Base-by-base conservation (phyloP, 1,140 invertebrate genomes). In the Himalopsyche phryganea region DNA sequence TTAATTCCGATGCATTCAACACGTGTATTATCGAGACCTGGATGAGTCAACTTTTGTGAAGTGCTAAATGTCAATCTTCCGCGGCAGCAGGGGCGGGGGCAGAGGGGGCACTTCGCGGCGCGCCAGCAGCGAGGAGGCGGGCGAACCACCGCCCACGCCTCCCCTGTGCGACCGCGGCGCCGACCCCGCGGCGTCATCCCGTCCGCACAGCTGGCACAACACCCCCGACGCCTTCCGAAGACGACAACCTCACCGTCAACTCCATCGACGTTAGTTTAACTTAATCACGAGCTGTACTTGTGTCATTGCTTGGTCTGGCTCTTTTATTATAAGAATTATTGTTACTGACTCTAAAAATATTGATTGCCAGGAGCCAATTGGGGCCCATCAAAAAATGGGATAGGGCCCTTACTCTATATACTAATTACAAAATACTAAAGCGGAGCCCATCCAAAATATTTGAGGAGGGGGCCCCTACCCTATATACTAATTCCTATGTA, bases 171-270 rank as follows among this genome's bases (percentile, higher is more conserved):
- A n/a, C 6, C 33, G 33, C n/a, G 51, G n/a, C 6, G 51, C 23
- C 14, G 51, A 28, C 38, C 38, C 9, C 19, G 50, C 41, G 1
- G 19, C 41, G 15, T 44, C 40, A 20, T 35, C 10, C 51, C 51
- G 51, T 28, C 51, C 51, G 13, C 51, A 53, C 51, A 53, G 51
- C 51, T 53, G 51, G 51, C 51, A 53, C 51, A 53, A 53, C 42
- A 53, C 51, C 14, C 51, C 51, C 6, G 19, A 28, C 9, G 41
- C 41, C 1, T 14, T 17, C 41, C 51, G 51, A 40, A 6, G 33
- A 6, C 33, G 6, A n/a, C 33, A n/a, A 6, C 33, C 6, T n/a
- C 33, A 6, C 33, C 33, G 6, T 6, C n/a, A 6, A 7, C 6
- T 7, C 33, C n/a, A 7, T n/a, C 33, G n/a, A n/a, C 33, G 33